phyloP scores from a whole-genome alignment of 2,888 invertebrate genomes.

The Slavum lentiscoides region DNA sequence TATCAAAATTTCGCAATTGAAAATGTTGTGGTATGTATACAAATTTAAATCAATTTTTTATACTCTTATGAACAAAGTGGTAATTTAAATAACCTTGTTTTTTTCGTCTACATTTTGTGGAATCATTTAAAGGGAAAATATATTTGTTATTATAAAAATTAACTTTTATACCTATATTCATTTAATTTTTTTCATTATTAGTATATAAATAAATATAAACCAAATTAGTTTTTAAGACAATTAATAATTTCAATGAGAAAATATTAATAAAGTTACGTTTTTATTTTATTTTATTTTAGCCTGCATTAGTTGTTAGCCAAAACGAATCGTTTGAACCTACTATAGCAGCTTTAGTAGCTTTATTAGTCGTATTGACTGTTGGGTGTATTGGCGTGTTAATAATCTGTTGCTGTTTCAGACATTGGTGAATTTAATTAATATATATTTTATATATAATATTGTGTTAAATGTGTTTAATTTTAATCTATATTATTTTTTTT shows the following conservation, averaged over 20 bases:
- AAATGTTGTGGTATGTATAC: constrained; percentile 63
- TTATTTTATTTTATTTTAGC: constrained; percentile 59
- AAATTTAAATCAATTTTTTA: not conserved
- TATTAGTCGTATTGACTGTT: constrained; percentile 81
- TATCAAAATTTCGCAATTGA: constrained; percentile 75
- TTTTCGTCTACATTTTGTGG: not conserved
- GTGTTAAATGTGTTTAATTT: constrained; percentile 1
- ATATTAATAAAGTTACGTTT: constrained; percentile 17
- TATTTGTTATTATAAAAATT: no score
- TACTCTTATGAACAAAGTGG: no score
- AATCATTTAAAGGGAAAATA: no score
- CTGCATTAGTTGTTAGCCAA: constrained; percentile 68
- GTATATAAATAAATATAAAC: no score
- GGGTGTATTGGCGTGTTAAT: constrained; percentile 84
- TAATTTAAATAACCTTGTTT: not conserved
- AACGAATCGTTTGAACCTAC: constrained; percentile 84
- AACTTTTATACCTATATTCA: no score
- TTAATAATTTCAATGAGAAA: no score
- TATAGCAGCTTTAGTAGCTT: constrained; percentile 80
- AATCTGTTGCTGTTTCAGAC: constrained; percentile 84
- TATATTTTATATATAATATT: not conserved
- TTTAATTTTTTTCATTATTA: no score
- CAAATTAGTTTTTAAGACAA: no score
- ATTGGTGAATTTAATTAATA: constrained; percentile 67
- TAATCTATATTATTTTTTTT: constrained; percentile 47